Conservation (phyloP, 2,888 invertebrate genomes). For the Pristionchus fissidentatus region DNA sequence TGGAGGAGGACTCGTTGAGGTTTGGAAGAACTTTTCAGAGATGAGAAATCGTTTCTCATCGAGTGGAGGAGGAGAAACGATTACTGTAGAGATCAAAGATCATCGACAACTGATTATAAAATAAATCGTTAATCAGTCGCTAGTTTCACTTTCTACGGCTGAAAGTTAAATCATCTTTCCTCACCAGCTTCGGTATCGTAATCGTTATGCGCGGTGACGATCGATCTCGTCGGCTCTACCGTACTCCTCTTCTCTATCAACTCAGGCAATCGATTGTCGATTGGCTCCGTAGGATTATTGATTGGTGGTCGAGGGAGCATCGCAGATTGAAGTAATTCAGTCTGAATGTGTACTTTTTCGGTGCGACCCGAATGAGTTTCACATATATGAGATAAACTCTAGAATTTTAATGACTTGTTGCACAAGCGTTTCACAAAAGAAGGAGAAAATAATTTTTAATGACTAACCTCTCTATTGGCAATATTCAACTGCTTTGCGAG, state of each 20-base stretch:
- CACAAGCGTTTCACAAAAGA: too few species aligned
- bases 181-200: constrained; percentile 33
- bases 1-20: constrained; percentile 7
- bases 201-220: neutral
- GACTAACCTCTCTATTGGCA: constrained; percentile 8
- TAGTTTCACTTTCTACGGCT: too few species aligned
- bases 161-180: too few species aligned
- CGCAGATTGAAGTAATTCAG: neutral
- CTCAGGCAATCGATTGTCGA: constrained; percentile 29
- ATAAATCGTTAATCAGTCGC: neutral
- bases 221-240: neutral
- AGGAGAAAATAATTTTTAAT: neutral
- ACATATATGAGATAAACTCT: neutral
- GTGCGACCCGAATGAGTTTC: neutral
- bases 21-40: constrained; percentile 27
- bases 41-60: constrained; percentile 21
- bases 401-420: too few species aligned
- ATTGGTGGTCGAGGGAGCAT: constrained; percentile 24
- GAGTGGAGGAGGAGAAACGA: constrained; percentile 9
- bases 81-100: neutral
- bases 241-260: constrained; percentile 24
- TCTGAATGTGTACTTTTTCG: neutral
- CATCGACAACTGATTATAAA: neutral
- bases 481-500: constrained; percentile 18
- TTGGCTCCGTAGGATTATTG: neutral